These are phyloP conservation scores for Eubasilissa splendida DNA, from an alignment of 2,888 invertebrate genomes.

Conservation along the genomic window DNA sequence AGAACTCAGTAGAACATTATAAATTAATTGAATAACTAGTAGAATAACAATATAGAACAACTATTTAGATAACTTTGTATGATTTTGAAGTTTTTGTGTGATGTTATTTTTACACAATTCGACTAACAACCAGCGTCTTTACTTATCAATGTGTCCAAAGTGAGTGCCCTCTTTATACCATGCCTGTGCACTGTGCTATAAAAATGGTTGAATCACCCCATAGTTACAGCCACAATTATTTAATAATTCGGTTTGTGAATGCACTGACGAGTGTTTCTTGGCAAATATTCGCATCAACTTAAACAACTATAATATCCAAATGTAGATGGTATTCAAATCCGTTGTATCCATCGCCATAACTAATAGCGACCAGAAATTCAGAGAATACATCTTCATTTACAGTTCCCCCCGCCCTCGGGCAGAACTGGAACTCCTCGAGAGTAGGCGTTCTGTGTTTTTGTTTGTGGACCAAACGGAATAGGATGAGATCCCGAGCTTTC, in stretches of 20 bases:
- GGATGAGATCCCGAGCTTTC: constrained; percentile 63
- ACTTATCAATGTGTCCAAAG: constrained; percentile 36
- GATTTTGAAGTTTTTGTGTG: constrained; percentile 14
- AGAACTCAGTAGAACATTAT: constrained; percentile 16
- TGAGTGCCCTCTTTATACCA: constrained; percentile 22
- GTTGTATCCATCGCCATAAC: constrained; percentile 8
- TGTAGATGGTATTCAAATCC: constrained; percentile 1
- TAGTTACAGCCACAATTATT: too few species aligned
- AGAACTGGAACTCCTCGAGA: neutral
- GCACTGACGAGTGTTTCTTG: neutral
- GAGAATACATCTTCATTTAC: too few species aligned
- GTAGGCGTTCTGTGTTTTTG: constrained; percentile 9
- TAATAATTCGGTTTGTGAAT: neutral
- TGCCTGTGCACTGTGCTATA: constrained; percentile 19
- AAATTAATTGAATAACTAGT: neutral
- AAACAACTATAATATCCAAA: neutral
- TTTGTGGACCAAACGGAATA: constrained; percentile 7
- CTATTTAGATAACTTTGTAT: constrained; percentile 20
- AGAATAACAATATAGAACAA: constrained; percentile 4
- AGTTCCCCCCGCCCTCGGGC: too few species aligned
- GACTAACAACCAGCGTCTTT: constrained; percentile 37
- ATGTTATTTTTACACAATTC: constrained; percentile 5
- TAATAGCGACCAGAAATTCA: neutral
- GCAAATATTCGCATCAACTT: neutral
- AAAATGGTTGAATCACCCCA: neutral